Percentiles rank a stretch among this genome's conserved stretches.
These are phyloP conservation scores for Archilochus colubris DNA, from an alignment of 2,113 vertebrate genomes.

Conservation along the genomic window DNA sequence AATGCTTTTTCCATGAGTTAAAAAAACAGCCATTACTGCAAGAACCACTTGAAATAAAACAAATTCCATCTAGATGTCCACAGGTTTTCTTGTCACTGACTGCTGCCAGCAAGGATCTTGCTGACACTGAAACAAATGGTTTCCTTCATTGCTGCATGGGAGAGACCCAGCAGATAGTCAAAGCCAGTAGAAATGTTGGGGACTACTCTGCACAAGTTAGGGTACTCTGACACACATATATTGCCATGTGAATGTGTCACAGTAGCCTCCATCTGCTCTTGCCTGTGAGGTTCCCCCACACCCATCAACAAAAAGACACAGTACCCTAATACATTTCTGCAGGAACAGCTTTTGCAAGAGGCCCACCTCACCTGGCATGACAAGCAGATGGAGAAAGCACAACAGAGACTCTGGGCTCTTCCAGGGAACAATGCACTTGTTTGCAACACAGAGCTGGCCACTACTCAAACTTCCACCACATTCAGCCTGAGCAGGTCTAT, in stretches of 20 bases:
- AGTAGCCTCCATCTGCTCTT: neutral
- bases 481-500: neutral
- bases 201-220: neutral
- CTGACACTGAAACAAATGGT: neutral
- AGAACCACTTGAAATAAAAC: conserved; percentile 21
- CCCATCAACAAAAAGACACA: neutral
- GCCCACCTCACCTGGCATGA: accelerated
- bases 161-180: neutral
- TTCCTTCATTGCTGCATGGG: neutral
- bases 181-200: neutral
- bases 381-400: neutral
- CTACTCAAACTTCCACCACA: neutral
- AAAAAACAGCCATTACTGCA: neutral
- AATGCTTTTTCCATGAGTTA: neutral
- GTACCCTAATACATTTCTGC: neutral
- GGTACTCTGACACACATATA: neutral
- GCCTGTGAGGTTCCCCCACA: neutral
- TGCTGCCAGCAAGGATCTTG: neutral
- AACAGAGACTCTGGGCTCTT: neutral
- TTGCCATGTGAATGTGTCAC: neutral
- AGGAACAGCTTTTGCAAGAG: neutral
- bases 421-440: accelerated
- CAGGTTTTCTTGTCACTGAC: conserved; percentile 40
- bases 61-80: conserved; percentile 43
- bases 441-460: neutral